A percentile compares a stretch with the other conserved stretches of the same genome.
These are phyloP conservation scores for Paradisaea rubra DNA, from an alignment of 2,113 vertebrate species.

Conservation along the genomic window DNA sequence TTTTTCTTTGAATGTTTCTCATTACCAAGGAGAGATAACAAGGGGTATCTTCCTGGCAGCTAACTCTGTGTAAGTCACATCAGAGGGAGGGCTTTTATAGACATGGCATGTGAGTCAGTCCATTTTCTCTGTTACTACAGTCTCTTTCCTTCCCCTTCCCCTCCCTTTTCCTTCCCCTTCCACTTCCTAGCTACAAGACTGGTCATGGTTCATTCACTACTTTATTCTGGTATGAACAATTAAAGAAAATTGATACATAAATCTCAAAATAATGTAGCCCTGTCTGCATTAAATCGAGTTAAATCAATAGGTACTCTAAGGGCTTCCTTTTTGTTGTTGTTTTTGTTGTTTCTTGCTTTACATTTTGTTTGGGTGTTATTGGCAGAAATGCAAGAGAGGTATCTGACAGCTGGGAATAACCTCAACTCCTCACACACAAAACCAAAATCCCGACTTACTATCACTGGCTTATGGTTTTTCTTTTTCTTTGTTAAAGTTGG, in stretches of 20 bases:
- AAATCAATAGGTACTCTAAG: not conserved
- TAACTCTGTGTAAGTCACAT: not conserved
- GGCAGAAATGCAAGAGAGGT: not conserved
- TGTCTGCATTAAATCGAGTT: not conserved
- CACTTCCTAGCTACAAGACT: not conserved
- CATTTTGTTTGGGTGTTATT: not conserved
- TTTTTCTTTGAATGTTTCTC: not conserved
- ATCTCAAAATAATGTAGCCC: not conserved
- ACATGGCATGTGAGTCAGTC: not conserved
- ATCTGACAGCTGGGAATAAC: not conserved
- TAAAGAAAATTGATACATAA: not conserved
- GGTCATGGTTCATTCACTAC: not conserved
- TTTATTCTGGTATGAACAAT: not conserved
- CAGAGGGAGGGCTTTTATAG: not conserved
- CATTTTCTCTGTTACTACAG: not conserved
- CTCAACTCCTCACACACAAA: not conserved
- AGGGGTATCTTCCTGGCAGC: rapidly evolving
- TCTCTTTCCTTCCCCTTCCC: rapidly evolving
- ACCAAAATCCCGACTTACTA: rapidly evolving
- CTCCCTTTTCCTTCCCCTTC: not conserved
- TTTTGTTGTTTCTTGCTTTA: not conserved
- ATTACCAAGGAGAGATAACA: not conserved
- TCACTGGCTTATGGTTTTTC: not conserved
- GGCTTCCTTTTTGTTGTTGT: rapidly evolving
- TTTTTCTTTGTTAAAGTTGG: not conserved